Evolutionary conservation across 2,888 invertebrate species (phyloP).

Genomic region (Cheilosia impressa): DNA sequence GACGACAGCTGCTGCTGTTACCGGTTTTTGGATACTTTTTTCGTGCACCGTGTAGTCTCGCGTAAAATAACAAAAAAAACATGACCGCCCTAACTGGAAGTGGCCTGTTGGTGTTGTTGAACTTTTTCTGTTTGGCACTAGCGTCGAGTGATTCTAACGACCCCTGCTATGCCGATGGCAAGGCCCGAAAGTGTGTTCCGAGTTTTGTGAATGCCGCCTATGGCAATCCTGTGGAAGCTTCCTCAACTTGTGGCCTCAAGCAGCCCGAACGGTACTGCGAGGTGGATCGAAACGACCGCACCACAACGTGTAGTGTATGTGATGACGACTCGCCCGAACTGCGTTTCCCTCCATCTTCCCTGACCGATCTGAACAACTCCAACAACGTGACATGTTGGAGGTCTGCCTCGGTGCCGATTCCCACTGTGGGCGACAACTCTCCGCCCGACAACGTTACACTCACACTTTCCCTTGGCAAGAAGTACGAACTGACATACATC

Average conservation of each 20-base stretch:
- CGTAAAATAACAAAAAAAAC: background rate
- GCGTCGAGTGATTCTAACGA: slow-evolving; percentile 87
- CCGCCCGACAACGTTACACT: slow-evolving; percentile 97
- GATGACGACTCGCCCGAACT: slow-evolving; percentile 91
- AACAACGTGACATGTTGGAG: slow-evolving; percentile 99
- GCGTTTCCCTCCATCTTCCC: slow-evolving; percentile 91
- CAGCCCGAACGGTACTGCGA: slow-evolving; percentile 92
- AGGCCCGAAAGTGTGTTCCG: slow-evolving; percentile 95
- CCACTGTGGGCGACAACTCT: slow-evolving; percentile 88
- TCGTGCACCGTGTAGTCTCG: background rate
- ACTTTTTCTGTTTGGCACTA: slow-evolving; percentile 62
- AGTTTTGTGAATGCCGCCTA: slow-evolving; percentile 99
- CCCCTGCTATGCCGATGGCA: slow-evolving; percentile 95
- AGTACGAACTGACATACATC: slow-evolving; percentile 99
- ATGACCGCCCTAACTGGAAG: slow-evolving; percentile 30
- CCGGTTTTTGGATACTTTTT: slow-evolving; percentile 60
- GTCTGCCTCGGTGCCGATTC: slow-evolving; percentile 91
- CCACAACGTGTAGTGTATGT: slow-evolving; percentile 89
- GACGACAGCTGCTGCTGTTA: slow-evolving; percentile 36
- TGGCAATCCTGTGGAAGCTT: slow-evolving; percentile 93
- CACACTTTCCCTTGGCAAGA: slow-evolving; percentile 96
- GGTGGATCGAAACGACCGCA: slow-evolving; percentile 82
- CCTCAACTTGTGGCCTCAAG: slow-evolving; percentile 94
- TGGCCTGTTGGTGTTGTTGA: slow-evolving; percentile 46
- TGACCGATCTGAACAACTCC: slow-evolving; percentile 98